Evolutionary conservation across 1,140 invertebrate genomes (phyloP), one percentile per base, ranked within the genome.

Genomic region (Nephila pilipes): DNA sequence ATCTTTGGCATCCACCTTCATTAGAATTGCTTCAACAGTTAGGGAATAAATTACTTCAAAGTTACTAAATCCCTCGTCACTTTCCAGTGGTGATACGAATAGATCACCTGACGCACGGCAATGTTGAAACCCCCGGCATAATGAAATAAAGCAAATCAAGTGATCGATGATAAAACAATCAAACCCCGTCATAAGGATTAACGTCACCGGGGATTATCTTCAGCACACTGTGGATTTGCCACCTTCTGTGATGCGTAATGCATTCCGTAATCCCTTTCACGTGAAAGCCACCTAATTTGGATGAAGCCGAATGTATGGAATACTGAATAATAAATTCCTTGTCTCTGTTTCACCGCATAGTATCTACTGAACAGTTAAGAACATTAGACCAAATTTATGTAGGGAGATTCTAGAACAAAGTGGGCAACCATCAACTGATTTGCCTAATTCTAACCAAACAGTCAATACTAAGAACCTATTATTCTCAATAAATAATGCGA

Each of bases 121-220:
- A 85, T 85, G 55, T 29, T 57, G 20, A 60, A 85, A 58, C 55
- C 87, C 22, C 36, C 75, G 87, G 87, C 87, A 88, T 88, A 88
- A 88, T 88, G 87, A 88, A 88, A 88, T 75, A 58, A 88, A 55
- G 60, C 63, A 88, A 69, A 88, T 88, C 87, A 32, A 57, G 55
- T 80, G 88, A 90, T 90, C 88, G 88, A 90, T 90, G 88, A 58
- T 90, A 90, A 90, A 90, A 90, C 88, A 90, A 90, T 90, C 75
- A 89, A 60, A 54, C 87, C 57, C 32, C 54, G 63, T 58, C 87
- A 36, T 75, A 54, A 87, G 58, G 54, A 87, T 60, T 65, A 58
- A 32, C 36, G 57, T 90, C 75, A 60, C 29, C 20, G 54, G 32
- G 88, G 75, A 90, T 90, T 90, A 90, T 57, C 88, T 75, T 32